A percentile compares a stretch with the other conserved stretches of the same genome.
Evolutionary conservation across 2,888 invertebrate species (phyloP).

Genomic region (Neuroscelio doddi): DNA sequence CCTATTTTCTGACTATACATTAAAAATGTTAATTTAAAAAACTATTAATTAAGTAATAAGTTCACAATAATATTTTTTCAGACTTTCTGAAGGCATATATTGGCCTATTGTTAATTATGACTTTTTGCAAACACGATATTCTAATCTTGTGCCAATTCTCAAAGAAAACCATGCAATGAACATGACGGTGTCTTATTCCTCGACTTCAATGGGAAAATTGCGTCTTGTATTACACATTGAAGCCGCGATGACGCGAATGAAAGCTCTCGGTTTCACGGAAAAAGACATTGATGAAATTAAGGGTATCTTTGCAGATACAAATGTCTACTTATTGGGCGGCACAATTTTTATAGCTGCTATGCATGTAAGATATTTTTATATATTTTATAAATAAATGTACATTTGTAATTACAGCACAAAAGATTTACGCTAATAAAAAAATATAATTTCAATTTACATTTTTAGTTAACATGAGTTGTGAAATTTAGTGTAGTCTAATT

Average conservation of each 20-base stretch:
- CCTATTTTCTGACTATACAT: no score
- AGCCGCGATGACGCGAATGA: constrained; percentile 81
- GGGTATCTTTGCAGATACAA: constrained; percentile 96
- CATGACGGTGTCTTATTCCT: constrained; percentile 81
- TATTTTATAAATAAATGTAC: neutral
- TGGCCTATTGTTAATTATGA: constrained; percentile 90
- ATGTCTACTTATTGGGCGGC: constrained; percentile 89
- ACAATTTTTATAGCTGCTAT: constrained; percentile 93
- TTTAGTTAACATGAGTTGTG: neutral
- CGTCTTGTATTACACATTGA: constrained; percentile 85
- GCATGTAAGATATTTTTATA: constrained; percentile 81
- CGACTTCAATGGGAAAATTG: constrained; percentile 85
- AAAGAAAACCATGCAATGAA: constrained; percentile 77
- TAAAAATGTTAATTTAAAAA: no score
- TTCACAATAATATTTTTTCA: no score
- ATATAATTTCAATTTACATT: neutral
- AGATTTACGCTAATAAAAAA: neutral
- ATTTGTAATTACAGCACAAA: neutral
- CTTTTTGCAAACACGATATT: constrained; percentile 84
- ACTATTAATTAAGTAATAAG: no score
- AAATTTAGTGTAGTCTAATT: neutral
- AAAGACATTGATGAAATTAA: constrained; percentile 98
- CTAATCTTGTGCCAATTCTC: constrained; percentile 81
- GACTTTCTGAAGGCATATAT: constrained; percentile 74
- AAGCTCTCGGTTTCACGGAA: constrained; percentile 87